Evolutionary conservation across 2,888 invertebrate species (phyloP).

Genomic region (Cyclophora albipunctata): DNA sequence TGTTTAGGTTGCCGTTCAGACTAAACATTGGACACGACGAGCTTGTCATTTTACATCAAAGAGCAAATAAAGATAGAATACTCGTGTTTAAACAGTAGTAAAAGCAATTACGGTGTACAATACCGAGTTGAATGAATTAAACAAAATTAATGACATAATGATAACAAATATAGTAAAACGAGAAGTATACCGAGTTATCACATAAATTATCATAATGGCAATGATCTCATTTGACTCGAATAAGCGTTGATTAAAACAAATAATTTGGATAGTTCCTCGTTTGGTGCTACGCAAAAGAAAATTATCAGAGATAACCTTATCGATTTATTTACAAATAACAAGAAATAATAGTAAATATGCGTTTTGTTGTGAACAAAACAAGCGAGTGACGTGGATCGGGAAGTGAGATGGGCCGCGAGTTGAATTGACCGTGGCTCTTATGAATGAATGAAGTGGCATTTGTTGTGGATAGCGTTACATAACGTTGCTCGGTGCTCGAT

Average conservation of each 20-base stretch:
- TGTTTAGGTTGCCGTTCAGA: conserved; percentile 38
- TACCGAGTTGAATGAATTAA: conserved; percentile 25
- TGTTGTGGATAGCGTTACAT: conserved; percentile 58
- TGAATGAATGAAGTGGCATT: conserved; percentile 67
- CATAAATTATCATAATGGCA: conserved; percentile 55
- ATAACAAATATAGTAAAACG: conserved; percentile 28
- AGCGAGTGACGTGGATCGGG: conserved; percentile 24
- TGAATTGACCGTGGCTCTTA: conserved; percentile 43
- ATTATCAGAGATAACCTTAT: conserved; percentile 51
- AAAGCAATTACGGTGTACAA: no score
- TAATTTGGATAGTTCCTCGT: conserved; percentile 52
- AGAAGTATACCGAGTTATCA: conserved; percentile 33
- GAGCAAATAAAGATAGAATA: conserved; percentile 3
- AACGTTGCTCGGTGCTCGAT: conserved; percentile 25
- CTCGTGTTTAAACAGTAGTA: no score
- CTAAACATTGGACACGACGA: conserved; percentile 32
- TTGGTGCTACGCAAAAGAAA: conserved; percentile 55
- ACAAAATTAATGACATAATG: conserved; percentile 24
- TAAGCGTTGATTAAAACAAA: conserved; percentile 47
- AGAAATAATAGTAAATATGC: conserved; percentile 27
- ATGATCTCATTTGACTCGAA: conserved; percentile 57
- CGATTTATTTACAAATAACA: conserved; percentile 24
- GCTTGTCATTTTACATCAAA: conserved; percentile 16
- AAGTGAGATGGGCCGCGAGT: conserved; percentile 38
- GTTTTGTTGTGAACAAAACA: conserved; percentile 24